Evolutionary conservation across 2,797 vertebrate genomes (phyloP).

Genomic region (Cephalopachus bancanus): DNA sequence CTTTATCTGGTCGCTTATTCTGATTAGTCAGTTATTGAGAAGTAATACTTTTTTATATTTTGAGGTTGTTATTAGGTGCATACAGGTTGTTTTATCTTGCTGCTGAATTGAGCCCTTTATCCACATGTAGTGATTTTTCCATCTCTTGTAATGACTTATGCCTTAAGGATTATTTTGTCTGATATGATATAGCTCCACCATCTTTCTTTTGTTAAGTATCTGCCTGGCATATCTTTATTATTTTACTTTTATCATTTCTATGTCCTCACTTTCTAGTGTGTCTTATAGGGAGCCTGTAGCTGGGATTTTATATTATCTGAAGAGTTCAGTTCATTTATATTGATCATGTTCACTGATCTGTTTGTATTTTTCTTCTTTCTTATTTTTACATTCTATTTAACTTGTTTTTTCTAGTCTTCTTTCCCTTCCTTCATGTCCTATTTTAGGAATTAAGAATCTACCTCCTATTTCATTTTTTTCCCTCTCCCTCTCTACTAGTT

Average conservation of each 20-base stretch:
- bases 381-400: conserved; percentile 17
- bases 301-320: neutral
- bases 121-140: neutral
- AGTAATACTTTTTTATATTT: conserved; percentile 4
- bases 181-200: neutral
- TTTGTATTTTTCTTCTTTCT: conserved; percentile 41
- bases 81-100: conserved; percentile 11
- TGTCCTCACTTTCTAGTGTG: conserved; percentile 24
- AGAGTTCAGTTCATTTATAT: neutral
- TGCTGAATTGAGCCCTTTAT: conserved; percentile 38
- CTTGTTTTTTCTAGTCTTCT: conserved; percentile 23
- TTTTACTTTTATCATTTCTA: conserved; percentile 7
- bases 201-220: conserved; percentile 41
- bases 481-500: neutral
- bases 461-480: neutral
- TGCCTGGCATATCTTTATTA: neutral
- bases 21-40: conserved; percentile 14
- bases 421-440: neutral
- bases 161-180: conserved; percentile 34
- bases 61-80: neutral
- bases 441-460: neutral
- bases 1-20: conserved; percentile 21
- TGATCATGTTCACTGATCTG: neutral
- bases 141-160: conserved; percentile 31
- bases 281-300: neutral